A percentile compares a stretch with the other conserved stretches of the same genome.
Evolutionary conservation across 2,888 invertebrate species (phyloP).

Genomic region (Pristionchus japonicus): DNA sequence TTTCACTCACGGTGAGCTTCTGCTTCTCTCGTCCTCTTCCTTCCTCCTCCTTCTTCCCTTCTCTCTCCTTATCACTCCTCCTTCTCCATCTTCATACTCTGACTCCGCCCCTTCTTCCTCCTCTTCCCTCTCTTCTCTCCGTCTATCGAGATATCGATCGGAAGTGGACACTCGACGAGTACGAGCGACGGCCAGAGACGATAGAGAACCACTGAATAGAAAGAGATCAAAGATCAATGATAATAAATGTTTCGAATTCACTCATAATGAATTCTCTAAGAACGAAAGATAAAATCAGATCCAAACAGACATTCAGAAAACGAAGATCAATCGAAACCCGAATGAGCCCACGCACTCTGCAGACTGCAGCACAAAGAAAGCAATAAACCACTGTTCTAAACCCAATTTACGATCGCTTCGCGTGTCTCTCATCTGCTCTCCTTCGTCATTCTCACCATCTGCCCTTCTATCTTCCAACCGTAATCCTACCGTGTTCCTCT

Average conservation of each 20-base stretch:
- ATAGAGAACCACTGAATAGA: background rate
- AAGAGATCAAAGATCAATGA: background rate
- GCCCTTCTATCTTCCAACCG: background rate
- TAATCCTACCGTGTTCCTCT: background rate
- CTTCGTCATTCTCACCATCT: background rate
- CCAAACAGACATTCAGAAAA: background rate
- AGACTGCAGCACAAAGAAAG: background rate
- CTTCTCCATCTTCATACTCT: too few species aligned
- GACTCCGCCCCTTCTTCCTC: background rate
- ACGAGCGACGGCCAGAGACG: background rate
- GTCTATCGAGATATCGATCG: constrained; percentile 11
- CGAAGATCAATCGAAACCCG: background rate
- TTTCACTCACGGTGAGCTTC: constrained; percentile 40
- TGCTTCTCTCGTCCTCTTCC: constrained; percentile 40
- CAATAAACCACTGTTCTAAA: background rate
- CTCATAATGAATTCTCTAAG: background rate
- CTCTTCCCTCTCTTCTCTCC: background rate
- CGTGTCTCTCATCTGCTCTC: background rate
- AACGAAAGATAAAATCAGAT: background rate
- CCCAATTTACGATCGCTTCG: background rate
- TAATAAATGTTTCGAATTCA: background rate
- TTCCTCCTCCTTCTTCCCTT: background rate
- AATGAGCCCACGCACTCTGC: background rate
- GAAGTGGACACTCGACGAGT: constrained; percentile 18
- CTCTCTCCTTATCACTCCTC: constrained; percentile 20